A percentile compares a stretch with the other conserved stretches of the same genome.
Evolutionary conservation across 2,888 invertebrate genomes (phyloP).

Genomic region (Aplocera efformata): DNA sequence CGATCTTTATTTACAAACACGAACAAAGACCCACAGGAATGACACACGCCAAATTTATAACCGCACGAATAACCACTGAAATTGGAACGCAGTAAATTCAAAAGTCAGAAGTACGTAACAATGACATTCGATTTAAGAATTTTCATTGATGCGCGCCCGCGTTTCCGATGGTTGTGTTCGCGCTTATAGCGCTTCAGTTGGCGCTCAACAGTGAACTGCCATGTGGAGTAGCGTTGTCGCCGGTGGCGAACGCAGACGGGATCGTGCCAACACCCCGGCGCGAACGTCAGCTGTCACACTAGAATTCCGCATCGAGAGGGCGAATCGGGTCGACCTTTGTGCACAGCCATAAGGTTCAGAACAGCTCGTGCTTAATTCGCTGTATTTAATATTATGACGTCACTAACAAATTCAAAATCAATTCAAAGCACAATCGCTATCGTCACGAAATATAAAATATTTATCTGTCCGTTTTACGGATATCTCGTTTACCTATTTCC

Average conservation of each 20-base stretch:
- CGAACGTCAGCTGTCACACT: slow-evolving; percentile 23
- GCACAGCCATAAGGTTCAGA: slow-evolving; percentile 7
- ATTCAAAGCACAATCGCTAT: no score
- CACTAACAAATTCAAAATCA: no score
- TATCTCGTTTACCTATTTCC: no score
- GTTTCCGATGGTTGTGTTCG: slow-evolving; percentile 41
- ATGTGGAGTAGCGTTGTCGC: no score
- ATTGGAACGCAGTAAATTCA: slow-evolving; percentile 33
- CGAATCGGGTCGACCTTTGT: slow-evolving; percentile 6
- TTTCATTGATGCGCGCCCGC: slow-evolving; percentile 44
- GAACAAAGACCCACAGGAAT: slow-evolving; percentile 30
- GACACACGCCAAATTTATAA: slow-evolving; percentile 25
- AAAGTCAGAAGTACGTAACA: slow-evolving; percentile 39
- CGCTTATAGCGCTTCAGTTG: slow-evolving; percentile 53
- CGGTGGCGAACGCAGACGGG: slow-evolving; percentile 34
- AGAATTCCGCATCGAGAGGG: slow-evolving; percentile 17
- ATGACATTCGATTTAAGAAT: slow-evolving; percentile 51
- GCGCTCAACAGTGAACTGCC: slow-evolving; percentile 63
- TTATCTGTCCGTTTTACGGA: no score
- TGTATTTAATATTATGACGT: no score
- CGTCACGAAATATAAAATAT: no score
- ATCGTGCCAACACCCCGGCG: slow-evolving; percentile 45
- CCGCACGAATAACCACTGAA: slow-evolving; percentile 48
- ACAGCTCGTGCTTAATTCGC: no score
- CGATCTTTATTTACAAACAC: slow-evolving; percentile 32